Evolutionary conservation across 1,140 invertebrate species (phyloP), one percentile per base, ranked within the genome.

Genomic region (Formica selysi): DNA sequence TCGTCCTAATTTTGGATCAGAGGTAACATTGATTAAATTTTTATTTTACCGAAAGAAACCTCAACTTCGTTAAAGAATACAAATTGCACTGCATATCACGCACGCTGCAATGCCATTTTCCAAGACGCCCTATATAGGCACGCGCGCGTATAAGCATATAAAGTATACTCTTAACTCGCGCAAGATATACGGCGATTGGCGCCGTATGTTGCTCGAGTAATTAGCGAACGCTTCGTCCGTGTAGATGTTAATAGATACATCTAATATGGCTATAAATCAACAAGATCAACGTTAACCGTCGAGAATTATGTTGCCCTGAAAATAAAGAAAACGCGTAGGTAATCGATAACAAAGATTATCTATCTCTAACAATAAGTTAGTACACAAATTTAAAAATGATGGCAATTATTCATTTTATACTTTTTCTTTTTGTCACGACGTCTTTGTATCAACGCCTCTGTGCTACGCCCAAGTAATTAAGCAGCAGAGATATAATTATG

Each of bases 231-330:
- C 26, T 59, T 41, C 61, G 67, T 44, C 38, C 57, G 62, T 13
- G 61, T 62, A 51, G 57, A 86, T 74, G 87, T 73, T 89, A 89
- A 89, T 86, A 89, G 76, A 89, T 59, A 65, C 48, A 65, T 89
- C 87, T 83, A 86, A 78, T 48, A 74, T n/a, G 41, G 54, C 57
- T 38, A 83, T 83, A 73, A 83, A 83, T 83, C 68, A 83, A 57
- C 11, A n/a, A 44, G 54, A 51, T 73, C 41, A 73, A 74, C 61
- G 54, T 83, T 73, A 74, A 83, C 68, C 36, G 7, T 41, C 57
- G 10, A 38, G 78, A 36, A 38, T 74, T 61, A 83, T 38, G 68
- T 83, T 44, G 51, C n/a, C 7, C 13, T 10, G 13, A 38, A 68
- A 57, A 74, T 71, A 73, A 71, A 51, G 79, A 16, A 73, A 83